phyloP scores from a whole-genome alignment of 2,888 invertebrate species.

The Melanostoma scalare region DNA sequence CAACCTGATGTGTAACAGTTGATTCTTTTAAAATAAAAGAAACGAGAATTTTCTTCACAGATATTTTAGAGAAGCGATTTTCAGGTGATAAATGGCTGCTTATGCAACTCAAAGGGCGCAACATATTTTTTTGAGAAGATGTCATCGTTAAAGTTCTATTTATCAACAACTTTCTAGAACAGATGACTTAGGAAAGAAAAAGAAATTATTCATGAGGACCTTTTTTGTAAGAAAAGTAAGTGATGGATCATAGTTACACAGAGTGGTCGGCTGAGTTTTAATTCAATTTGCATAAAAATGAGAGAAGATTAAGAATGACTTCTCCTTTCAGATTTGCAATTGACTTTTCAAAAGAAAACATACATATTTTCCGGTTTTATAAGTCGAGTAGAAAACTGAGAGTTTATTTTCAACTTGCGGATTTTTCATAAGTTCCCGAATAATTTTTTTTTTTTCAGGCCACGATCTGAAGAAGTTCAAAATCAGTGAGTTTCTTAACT shows the following conservation, averaged over 20 bases:
- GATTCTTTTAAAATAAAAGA: slow-evolving; percentile 36
- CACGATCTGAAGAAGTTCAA: no score
- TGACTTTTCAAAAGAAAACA: no score
- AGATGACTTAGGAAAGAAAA: slow-evolving; percentile 14
- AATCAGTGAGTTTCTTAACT: no score
- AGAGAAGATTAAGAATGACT: no score
- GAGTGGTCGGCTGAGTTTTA: no score
- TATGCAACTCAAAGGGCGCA: slow-evolving; percentile 26
- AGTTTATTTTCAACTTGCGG: no score
- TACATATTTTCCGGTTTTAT: no score
- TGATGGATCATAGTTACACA: slow-evolving; percentile 11
- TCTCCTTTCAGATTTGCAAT: no score
- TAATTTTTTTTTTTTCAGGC: no score
- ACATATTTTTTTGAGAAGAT: slow-evolving; percentile 17
- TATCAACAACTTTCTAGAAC: slow-evolving; percentile 51
- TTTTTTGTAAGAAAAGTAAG: neutral
- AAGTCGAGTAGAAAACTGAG: no score
- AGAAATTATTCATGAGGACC: slow-evolving; percentile 14
- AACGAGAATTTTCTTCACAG: neutral
- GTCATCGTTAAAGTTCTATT: slow-evolving; percentile 70
- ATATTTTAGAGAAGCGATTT: slow-evolving; percentile 5
- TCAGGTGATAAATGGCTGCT: slow-evolving; percentile 64
- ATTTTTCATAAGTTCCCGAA: no score
- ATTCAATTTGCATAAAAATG: no score
- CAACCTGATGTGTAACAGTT: slow-evolving; percentile 70